These are phyloP conservation scores for Falcaria lacertinaria DNA, from an alignment of 2,888 invertebrate genomes.

Conservation along the genomic window DNA sequence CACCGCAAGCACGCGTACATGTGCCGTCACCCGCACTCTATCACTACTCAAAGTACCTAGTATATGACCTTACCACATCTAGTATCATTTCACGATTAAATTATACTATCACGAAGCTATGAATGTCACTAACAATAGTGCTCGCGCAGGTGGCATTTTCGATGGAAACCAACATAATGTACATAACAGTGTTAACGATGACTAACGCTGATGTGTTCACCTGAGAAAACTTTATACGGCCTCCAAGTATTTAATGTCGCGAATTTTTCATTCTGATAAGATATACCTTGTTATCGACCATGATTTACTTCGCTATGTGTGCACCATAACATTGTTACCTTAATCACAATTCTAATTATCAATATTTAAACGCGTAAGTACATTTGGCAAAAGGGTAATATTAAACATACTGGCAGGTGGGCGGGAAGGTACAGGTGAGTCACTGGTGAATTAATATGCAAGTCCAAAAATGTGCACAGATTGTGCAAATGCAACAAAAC, in stretches of 20 bases:
- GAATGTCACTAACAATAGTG: conserved; percentile 15
- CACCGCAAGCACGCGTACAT: conserved; percentile 32
- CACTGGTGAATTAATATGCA: conserved; percentile 24
- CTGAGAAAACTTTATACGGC: conserved; percentile 47
- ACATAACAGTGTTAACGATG: conserved; percentile 23
- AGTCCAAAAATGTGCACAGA: conserved; percentile 11
- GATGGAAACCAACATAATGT: conserved; percentile 14
- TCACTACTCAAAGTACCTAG: conserved; percentile 17
- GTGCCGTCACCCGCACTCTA: conserved; percentile 19
- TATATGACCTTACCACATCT: conserved; percentile 18
- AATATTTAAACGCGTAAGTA: conserved; percentile 8
- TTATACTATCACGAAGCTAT: conserved; percentile 32
- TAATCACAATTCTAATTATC: conserved; percentile 3
- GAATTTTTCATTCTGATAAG: conserved; percentile 52
- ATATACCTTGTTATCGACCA: conserved; percentile 48
- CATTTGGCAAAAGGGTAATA: conserved; percentile 15
- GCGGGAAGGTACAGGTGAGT: conserved; percentile 20
- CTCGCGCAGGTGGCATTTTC: conserved; percentile 13
- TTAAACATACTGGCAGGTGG: conserved; percentile 13
- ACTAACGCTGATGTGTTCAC: conserved; percentile 38
- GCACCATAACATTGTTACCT: conserved; percentile 5
- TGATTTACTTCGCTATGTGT: conserved; percentile 13
- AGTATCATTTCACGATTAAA: conserved; percentile 26
- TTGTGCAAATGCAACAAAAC: background rate
- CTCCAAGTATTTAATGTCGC: conserved; percentile 33